Evolutionary conservation across 2,113 vertebrate species (phyloP), one percentile per base, ranked within the genome.

Genomic region (Lontra canadensis): DNA sequence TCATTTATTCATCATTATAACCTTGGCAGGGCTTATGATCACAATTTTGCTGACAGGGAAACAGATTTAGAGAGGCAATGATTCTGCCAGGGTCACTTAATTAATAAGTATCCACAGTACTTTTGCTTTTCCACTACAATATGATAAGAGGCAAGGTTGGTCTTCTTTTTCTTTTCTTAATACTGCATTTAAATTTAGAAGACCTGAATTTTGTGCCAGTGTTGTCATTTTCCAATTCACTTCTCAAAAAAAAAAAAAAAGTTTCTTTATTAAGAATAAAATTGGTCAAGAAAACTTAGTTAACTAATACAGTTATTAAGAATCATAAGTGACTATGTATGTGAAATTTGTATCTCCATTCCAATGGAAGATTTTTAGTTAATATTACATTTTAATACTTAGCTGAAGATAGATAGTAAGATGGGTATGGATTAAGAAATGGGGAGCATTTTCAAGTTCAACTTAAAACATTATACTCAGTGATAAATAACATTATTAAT

Each of bases 11-110:
- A 85, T 84, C 63, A 17, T 74, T 6, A 17, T 44, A 84, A 49
- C 39, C 20, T 82, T 76, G n/a, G 36, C 61, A 94, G 63, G 34
- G n/a, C 47, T 83, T 76, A 63, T 49, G 44, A 80, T 79, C 65
- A 47, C 90, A 61, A 84, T 93, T 96, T 88, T 95, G 73, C 81
- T 96, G 95, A 91, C 84, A 94, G 73, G 86, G 44, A 84, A 88
- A 39, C 59, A 90, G 81, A 88, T 82, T 88, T 84, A 88, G n/a
- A 90, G 63, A 96, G 76, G 42, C 6, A 14, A n/a, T 29, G 49
- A 90, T 88, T 82, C 85, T 96, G 8, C 81, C 76, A 73, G 44
- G 76, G 63, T 83, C 76, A 79, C 34, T 89, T 91, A 69, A 92
- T 95, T 95, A 93, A 76, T 71, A 84, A 95, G 83, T 71, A 96